Percentiles rank a stretch among this genome's conserved stretches.
These are phyloP conservation scores for Zaprionus camerounensis DNA, from an alignment of 1,140 invertebrate species.

Conservation along the genomic window DNA sequence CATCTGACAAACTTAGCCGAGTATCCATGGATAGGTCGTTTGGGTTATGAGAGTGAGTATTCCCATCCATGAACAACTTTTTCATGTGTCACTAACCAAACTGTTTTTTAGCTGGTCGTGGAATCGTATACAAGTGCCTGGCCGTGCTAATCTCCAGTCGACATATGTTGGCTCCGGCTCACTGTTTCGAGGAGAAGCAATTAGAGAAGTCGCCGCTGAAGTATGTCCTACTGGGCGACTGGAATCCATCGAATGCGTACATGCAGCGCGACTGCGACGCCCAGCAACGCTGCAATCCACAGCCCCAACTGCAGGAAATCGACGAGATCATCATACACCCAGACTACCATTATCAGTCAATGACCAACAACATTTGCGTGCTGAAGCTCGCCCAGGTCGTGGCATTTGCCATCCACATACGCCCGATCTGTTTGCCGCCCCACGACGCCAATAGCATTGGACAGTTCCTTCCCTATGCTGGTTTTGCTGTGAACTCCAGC, in stretches of 20 bases:
- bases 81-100: not conserved
- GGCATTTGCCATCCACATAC: not conserved
- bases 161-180: constrained; percentile 34
- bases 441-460: not conserved
- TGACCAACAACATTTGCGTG: constrained; percentile 26
- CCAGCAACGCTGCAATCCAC: constrained; percentile 11
- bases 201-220: not conserved
- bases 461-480: constrained; percentile 5
- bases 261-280: constrained; percentile 25
- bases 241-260: constrained; percentile 38
- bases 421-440: constrained; percentile 35
- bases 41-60: constrained; percentile 42
- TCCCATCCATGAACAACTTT: not conserved
- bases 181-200: constrained; percentile 24
- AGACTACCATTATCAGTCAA: constrained; percentile 2
- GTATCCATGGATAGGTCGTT: constrained; percentile 31
- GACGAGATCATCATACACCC: constrained; percentile 39
- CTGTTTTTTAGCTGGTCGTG: constrained; percentile 16
- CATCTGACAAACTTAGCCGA: constrained; percentile 14
- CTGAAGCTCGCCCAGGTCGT: constrained; percentile 9
- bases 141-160: constrained; percentile 34
- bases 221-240: constrained; percentile 38
- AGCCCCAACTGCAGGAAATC: constrained; percentile 18
- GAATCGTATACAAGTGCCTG: constrained; percentile 42
- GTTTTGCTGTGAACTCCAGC: constrained; percentile 12